Conservation (phyloP, 2,113 vertebrate genomes). For the Nymphicus hollandicus region DNA sequence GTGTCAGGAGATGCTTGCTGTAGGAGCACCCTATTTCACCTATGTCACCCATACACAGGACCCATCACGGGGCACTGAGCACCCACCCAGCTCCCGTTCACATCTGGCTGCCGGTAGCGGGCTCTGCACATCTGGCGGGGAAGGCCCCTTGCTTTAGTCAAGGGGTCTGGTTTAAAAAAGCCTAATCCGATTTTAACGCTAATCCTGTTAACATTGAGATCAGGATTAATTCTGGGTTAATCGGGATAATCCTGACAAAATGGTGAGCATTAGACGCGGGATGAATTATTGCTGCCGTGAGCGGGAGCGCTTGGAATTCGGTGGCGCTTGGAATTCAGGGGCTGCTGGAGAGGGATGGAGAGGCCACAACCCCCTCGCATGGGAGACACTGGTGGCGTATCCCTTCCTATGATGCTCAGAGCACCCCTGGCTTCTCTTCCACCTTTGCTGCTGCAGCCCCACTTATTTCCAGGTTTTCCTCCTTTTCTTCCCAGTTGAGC, state of each 20-base stretch:
- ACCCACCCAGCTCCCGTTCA: neutral
- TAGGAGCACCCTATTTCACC: accelerated
- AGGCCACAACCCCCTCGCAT: neutral
- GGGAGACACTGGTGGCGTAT: accelerated
- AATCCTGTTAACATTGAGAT: slow-evolving; percentile 69
- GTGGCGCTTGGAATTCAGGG: neutral
- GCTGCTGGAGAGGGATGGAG: neutral
- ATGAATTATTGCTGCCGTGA: slow-evolving; percentile 36
- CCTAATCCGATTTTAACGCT: slow-evolving; percentile 60
- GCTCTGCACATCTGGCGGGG: slow-evolving; percentile 14
- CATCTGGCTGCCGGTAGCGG: neutral
- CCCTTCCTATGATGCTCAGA: neutral
- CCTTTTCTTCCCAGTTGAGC: neutral
- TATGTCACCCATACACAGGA: neutral
- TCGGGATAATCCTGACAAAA: slow-evolving; percentile 73
- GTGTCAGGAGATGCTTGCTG: neutral
- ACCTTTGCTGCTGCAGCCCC: neutral
- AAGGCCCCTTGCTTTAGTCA: neutral
- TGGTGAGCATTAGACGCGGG: slow-evolving; percentile 11
- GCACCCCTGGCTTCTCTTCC: neutral
- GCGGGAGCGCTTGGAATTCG: neutral
- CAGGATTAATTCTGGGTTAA: slow-evolving; percentile 67
- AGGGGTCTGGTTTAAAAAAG: slow-evolving; percentile 15
- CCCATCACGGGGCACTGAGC: accelerated
- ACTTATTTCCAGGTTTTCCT: neutral